A percentile compares a stretch with the other conserved stretches of the same genome.
These are phyloP conservation scores for Discoglossus pictus DNA, from an alignment of 2,797 vertebrate genomes.

Conservation along the genomic window DNA sequence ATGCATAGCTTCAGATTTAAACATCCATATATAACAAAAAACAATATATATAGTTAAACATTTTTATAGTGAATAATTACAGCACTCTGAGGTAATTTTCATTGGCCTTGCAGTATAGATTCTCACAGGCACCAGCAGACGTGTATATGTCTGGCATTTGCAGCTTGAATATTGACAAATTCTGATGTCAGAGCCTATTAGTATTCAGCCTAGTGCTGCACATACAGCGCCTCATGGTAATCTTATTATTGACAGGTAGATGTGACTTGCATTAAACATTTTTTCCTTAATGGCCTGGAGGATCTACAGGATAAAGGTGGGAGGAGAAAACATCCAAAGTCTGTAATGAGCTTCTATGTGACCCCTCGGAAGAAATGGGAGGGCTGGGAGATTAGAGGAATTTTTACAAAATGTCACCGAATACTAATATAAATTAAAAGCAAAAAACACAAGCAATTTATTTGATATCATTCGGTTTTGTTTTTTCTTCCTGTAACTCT, in stretches of 20 bases:
- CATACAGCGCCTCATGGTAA: slow-evolving; percentile 16
- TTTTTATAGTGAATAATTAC: no score
- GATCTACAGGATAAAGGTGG: neutral
- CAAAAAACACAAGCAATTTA: neutral
- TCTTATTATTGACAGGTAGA: slow-evolving; percentile 22
- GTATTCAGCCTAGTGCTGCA: slow-evolving; percentile 23
- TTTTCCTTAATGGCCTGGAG: neutral
- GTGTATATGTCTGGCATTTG: neutral
- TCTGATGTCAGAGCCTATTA: neutral
- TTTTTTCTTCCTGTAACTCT: no score
- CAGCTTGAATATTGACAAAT: neutral
- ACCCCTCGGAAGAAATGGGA: no score
- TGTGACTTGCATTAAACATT: slow-evolving; percentile 1
- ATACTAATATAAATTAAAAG: neutral
- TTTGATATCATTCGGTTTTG: no score
- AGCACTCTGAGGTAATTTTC: no score
- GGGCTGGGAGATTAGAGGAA: no score
- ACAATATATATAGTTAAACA: no score
- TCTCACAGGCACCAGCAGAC: no score
- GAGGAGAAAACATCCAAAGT: neutral
- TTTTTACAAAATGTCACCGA: neutral
- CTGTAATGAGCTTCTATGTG: no score
- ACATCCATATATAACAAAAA: no score
- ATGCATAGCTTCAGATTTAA: no score
- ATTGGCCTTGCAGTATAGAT: no score